These are phyloP conservation scores for Xerus rutilus DNA, from an alignment of 2,797 vertebrate species.

Conservation along the genomic window DNA sequence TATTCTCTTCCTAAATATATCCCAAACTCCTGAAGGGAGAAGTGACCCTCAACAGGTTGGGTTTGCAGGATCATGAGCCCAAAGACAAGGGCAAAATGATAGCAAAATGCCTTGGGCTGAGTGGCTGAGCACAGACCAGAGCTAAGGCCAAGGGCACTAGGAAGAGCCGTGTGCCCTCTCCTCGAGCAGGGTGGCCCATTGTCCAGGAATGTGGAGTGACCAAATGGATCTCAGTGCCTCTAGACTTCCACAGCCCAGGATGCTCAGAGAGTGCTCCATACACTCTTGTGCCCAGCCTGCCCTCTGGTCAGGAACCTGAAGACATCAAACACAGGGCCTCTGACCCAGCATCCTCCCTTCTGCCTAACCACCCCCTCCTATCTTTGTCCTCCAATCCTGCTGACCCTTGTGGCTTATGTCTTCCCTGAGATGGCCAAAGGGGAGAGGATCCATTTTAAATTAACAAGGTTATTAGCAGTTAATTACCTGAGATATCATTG, in stretches of 20 bases:
- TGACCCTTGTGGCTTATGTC: conserved; percentile 81
- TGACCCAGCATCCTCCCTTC: background rate
- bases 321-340: background rate
- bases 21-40: background rate
- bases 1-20: background rate
- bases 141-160: background rate
- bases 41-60: background rate
- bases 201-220: background rate
- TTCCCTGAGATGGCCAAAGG: conserved; percentile 84
- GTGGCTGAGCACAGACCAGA: background rate
- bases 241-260: background rate
- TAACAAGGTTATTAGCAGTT: conserved; percentile 88
- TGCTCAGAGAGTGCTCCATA: background rate
- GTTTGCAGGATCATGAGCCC: background rate
- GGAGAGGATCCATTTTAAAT: conserved; percentile 86
- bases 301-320: background rate
- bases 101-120: background rate
- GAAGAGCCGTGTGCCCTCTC: background rate
- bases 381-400: background rate
- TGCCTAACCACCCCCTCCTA: fast-evolving
- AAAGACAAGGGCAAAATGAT: background rate
- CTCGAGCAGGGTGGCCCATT: background rate
- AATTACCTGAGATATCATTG: conserved; percentile 84
- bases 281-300: background rate
- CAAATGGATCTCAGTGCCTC: background rate